Percentiles rank a stretch among this genome's conserved stretches.
phyloP scores from a whole-genome alignment of 2,797 vertebrate genomes.

The Otus scops region DNA sequence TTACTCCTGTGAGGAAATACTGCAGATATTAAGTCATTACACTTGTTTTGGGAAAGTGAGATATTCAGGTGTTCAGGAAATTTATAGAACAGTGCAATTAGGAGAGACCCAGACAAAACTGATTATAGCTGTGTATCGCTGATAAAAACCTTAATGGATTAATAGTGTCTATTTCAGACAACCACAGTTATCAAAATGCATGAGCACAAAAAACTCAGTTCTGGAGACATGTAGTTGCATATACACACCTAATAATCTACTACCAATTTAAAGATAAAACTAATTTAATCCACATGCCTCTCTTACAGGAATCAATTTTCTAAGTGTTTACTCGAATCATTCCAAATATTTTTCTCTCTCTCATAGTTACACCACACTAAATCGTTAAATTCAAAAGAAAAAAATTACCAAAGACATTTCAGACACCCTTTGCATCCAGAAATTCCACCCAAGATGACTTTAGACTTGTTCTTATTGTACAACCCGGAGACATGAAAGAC shows the following conservation, averaged over 20 bases:
- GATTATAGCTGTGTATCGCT: not conserved
- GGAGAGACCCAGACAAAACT: not conserved
- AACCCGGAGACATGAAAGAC: constrained; percentile 29
- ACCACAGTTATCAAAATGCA: not conserved
- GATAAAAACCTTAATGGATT: not conserved
- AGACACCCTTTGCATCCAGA: constrained; percentile 1
- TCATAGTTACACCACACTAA: not conserved
- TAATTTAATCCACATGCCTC: not conserved
- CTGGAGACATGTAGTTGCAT: not conserved
- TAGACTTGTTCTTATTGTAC: constrained; percentile 23
- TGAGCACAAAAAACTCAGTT: not conserved
- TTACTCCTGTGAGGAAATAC: not conserved
- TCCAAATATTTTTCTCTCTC: not conserved
- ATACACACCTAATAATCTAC: not conserved
- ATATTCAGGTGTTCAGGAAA: not conserved
- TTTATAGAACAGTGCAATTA: not conserved
- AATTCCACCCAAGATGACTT: constrained; percentile 37
- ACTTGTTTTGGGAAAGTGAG: not conserved
- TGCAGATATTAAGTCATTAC: not conserved
- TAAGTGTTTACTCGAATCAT: not conserved
- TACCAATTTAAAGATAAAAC: not conserved
- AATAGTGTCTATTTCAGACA: not conserved
- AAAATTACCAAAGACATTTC: not conserved
- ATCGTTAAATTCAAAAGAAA: not conserved
- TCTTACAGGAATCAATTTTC: not conserved